A percentile compares a stretch with the other conserved stretches of the same genome.
phyloP scores from a whole-genome alignment of 2,797 vertebrate species.

The Numenius phaeopus region DNA sequence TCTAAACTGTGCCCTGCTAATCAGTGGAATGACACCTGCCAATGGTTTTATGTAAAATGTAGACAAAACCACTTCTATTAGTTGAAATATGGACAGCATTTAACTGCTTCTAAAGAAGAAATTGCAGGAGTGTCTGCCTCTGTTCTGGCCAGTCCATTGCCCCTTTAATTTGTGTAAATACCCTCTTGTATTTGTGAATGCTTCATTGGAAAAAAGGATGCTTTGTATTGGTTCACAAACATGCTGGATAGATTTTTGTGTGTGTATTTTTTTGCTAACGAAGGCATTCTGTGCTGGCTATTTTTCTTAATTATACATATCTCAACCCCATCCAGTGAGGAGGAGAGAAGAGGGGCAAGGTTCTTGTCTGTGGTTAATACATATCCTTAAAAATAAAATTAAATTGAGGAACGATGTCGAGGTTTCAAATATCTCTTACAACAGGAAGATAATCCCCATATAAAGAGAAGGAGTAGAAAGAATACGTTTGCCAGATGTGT shows the following conservation, averaged over 20 bases:
- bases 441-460: background rate
- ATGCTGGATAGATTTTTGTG: background rate
- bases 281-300: background rate
- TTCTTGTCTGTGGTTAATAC: background rate
- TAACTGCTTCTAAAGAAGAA: conserved; percentile 44
- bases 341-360: background rate
- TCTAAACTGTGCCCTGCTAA: conserved; percentile 57
- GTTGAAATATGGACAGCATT: conserved; percentile 29
- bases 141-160: background rate
- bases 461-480: background rate
- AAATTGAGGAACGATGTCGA: background rate
- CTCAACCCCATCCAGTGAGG: background rate
- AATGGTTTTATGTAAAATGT: conserved; percentile 56
- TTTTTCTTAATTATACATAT: background rate
- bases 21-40: conserved; percentile 59
- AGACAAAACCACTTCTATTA: conserved; percentile 61
- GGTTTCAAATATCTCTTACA: background rate
- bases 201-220: background rate
- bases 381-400: background rate
- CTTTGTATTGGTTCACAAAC: background rate
- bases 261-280: background rate
- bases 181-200: background rate
- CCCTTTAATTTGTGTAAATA: background rate
- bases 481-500: background rate
- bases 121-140: background rate